Evolutionary conservation across 2,797 vertebrate genomes (phyloP).

Genomic region (Petrocephalus sullivani): DNA sequence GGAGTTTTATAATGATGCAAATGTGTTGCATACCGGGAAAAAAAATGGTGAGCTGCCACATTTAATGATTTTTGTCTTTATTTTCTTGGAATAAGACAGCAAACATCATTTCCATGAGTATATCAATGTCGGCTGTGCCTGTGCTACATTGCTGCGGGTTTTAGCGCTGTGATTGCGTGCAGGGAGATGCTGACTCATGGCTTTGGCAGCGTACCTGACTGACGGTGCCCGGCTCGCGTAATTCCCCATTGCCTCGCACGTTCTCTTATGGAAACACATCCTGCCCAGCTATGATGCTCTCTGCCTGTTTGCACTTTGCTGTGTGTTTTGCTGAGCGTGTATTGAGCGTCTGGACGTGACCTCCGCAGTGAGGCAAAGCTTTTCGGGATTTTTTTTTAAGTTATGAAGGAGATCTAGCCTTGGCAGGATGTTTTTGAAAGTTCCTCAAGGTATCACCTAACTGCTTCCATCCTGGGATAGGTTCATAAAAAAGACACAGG

Average conservation of each 20-base stretch:
- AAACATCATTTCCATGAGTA: not conserved
- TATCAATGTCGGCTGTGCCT: not conserved
- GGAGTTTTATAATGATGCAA: not conserved
- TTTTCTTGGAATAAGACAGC: not conserved
- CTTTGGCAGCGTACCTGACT: not conserved
- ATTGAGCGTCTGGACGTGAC: not conserved
- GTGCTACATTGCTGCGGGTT: not conserved
- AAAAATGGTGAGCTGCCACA: not conserved
- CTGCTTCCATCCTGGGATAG: not conserved
- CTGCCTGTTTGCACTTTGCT: not conserved
- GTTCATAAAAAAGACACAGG: not conserved
- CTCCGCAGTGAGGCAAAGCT: not conserved
- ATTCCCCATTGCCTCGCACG: not conserved
- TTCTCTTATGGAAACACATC: not conserved
- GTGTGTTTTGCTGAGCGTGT: not conserved
- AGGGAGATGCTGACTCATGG: not conserved
- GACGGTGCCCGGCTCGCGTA: not conserved
- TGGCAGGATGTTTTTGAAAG: not conserved
- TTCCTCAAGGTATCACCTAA: not conserved
- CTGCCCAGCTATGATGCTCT: not conserved
- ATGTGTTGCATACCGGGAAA: not conserved
- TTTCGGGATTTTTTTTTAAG: not conserved
- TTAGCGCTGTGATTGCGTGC: not conserved
- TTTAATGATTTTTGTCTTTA: not conserved
- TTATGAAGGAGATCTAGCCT: not conserved